phyloP scores from a whole-genome alignment of 2,113 vertebrate genomes.

The Colius striatus region DNA sequence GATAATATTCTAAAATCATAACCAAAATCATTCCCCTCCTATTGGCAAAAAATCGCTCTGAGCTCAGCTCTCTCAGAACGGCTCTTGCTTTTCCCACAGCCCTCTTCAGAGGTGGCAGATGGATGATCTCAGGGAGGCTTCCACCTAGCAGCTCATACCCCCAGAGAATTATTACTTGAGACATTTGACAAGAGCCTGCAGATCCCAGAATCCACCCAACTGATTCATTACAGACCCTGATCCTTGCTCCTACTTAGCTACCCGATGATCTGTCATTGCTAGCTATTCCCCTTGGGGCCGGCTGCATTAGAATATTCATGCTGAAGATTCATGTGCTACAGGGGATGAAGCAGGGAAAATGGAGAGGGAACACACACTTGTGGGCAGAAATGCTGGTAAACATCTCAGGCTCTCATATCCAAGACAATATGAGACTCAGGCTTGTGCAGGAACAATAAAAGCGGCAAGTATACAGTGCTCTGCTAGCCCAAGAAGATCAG shows the following conservation, averaged over 20 bases:
- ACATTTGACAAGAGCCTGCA: background rate
- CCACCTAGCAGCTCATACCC: background rate
- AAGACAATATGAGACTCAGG: background rate
- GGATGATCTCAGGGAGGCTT: background rate
- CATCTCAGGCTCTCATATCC: background rate
- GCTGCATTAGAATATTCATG: background rate
- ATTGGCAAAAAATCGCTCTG: background rate
- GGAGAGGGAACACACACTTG: background rate
- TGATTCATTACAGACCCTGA: background rate
- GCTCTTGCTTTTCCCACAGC: background rate
- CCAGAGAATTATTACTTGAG: background rate
- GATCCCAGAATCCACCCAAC: background rate
- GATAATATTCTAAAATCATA: background rate
- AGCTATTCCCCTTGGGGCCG: background rate
- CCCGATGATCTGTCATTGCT: background rate
- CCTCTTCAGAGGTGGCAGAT: background rate
- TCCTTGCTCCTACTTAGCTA: background rate
- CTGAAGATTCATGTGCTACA: background rate
- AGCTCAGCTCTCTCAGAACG: background rate
- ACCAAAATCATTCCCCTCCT: background rate
- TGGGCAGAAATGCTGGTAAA: background rate
- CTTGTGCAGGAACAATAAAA: background rate
- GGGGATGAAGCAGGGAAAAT: background rate
- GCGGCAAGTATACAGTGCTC: accelerated
- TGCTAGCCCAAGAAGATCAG: background rate